Conservation (phyloP, 2,888 invertebrate species). For the Euproctis similis region DNA sequence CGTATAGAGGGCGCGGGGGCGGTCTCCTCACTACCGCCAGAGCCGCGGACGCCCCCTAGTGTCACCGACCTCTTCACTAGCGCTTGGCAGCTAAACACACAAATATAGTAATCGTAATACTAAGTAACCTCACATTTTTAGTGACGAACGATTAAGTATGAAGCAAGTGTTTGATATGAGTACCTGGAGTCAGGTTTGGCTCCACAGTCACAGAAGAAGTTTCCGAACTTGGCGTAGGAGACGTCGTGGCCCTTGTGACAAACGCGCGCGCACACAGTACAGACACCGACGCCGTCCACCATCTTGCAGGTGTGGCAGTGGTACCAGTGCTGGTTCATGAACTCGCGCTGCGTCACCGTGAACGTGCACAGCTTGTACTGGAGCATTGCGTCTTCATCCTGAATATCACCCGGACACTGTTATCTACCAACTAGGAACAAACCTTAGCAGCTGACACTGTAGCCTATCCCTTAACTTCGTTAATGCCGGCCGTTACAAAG, state of each 20-base stretch:
- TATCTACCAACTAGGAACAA: too few relatives aligned
- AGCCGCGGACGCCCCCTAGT: constrained; percentile 43
- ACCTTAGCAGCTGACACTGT: too few relatives aligned
- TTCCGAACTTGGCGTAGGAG: constrained; percentile 97
- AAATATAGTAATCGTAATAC: too few relatives aligned
- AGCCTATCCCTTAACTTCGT: too few relatives aligned
- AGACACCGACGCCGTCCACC: constrained; percentile 98
- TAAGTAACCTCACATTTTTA: too few relatives aligned
- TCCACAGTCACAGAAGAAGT: constrained; percentile 99
- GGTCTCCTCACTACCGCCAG: constrained; percentile 41
- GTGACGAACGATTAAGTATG: too few relatives aligned
- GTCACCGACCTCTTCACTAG: constrained; percentile 62
- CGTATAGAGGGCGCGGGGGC: constrained; percentile 64
- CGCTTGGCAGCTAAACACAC: constrained; percentile 57
- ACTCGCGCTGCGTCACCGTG: constrained; percentile 97
- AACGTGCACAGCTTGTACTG: constrained; percentile 96
- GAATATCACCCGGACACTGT: too few relatives aligned
- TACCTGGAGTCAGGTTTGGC: constrained; percentile 89
- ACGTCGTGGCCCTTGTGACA: constrained; percentile 98
- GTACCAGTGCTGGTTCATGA: constrained; percentile 99
- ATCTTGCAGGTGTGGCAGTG: constrained; percentile 99
- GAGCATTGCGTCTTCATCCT: constrained; percentile 90
- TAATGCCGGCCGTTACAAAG: too few relatives aligned
- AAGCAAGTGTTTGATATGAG: too few relatives aligned
- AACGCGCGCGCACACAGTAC: constrained; percentile 97